Evolutionary conservation across 2,888 invertebrate genomes (phyloP), one percentile per base, ranked within the genome.

Genomic region (Leptinotarsa peninsularis): DNA sequence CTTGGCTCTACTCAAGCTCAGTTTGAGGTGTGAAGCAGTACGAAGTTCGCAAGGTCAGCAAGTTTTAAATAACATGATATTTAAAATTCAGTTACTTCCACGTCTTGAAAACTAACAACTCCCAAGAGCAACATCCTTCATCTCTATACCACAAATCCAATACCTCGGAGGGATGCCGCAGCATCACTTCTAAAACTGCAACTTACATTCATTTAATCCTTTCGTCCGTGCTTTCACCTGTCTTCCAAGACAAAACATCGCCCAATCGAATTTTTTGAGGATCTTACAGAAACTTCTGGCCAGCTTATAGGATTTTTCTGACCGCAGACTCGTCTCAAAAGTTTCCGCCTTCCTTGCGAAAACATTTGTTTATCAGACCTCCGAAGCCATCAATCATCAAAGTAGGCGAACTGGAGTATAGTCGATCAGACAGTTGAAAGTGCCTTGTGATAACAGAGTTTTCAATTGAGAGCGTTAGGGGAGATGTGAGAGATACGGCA

Each of bases 401-500:
- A 43, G 13, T 43, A 43, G 43, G 43, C 43, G 43, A 43, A 10
- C 49, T 14, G 23, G n/a, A 58, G 60, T 21, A 58, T 15, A 27
- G 68, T 27, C 21, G 68, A 72, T 72, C 68, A 50, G 75, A 69
- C 75, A 56, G 66, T 72, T 66, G 63, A 43, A 73, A 68, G 71
- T 56, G 50, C 23, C 50, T 23, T 49, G n/a, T 43, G 73, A 76
- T 69, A 72, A 76, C 66, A 67, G 52, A 67, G 52, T 75, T 72
- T 75, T 75, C 75, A 75, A 75, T 75, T 49, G 73, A 71, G 60
- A 52, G 54, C 66, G 73, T 68, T 68, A 67, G 78, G 77, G 78
- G 66, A 76, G 78, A 76, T 76, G 56, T 68, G 43, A 13, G 52
- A 73, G 78, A 78, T 78, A 76, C 21, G 23, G 56, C 78, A 78